phyloP scores from a whole-genome alignment of 2,113 vertebrate genomes.

The Plestiodon gilberti region DNA sequence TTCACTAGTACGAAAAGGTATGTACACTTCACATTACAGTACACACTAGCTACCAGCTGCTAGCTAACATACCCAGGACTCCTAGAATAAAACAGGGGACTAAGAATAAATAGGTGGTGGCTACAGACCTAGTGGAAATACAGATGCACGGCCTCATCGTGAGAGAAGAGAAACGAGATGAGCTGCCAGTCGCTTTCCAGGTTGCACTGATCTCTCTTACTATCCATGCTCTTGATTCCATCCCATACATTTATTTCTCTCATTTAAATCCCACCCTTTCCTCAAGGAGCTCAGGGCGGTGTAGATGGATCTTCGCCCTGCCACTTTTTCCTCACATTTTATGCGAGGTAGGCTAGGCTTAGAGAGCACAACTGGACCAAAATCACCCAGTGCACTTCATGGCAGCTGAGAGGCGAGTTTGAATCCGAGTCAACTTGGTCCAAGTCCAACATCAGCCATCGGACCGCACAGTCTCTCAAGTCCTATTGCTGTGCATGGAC shows the following conservation, averaged over 20 bases:
- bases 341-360: no score
- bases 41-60: constrained; percentile 76
- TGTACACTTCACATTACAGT: constrained; percentile 83
- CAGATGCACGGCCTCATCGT: not conserved
- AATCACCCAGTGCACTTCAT: not conserved
- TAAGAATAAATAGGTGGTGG: not conserved
- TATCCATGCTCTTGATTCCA: not conserved
- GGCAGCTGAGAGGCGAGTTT: not conserved
- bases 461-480: no score
- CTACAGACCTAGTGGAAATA: no score
- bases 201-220: not conserved
- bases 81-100: not conserved
- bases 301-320: no score
- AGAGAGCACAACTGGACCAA: not conserved
- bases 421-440: not conserved
- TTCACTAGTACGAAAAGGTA: constrained; percentile 76
- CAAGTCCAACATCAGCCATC: not conserved
- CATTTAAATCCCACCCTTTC: no score
- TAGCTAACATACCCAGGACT: constrained; percentile 65
- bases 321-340: not conserved
- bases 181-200: no score
- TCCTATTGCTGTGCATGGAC: no score
- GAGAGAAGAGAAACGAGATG: no score
- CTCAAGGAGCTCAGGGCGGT: no score
- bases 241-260: not conserved